phyloP scores from a whole-genome alignment of 2,888 invertebrate species.

The Polia nebulosa region DNA sequence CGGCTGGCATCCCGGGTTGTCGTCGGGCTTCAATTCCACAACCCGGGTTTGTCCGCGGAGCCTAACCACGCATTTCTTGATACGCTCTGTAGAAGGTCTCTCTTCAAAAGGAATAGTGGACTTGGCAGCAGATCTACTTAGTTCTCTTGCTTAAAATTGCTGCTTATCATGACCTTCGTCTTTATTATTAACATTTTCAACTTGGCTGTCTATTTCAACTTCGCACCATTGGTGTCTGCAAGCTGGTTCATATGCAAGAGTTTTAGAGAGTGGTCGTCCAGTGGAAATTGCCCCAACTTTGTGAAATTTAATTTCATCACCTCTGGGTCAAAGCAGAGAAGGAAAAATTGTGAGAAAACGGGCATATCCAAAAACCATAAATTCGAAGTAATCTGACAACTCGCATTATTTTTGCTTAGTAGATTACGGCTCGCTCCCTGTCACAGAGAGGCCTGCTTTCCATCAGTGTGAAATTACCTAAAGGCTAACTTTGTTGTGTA shows the following conservation, averaged over 20 bases:
- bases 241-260: not conserved
- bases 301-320: no score
- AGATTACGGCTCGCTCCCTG: not conserved
- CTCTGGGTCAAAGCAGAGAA: no score
- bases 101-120: not conserved
- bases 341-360: not conserved
- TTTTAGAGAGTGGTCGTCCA: not conserved
- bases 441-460: not conserved
- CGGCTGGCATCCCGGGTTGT: no score
- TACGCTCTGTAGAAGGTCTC: no score
- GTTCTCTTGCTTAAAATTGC: not conserved
- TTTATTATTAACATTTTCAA: not conserved
- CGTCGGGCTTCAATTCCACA: no score
- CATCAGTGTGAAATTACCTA: no score
- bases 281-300: no score
- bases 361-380: not conserved
- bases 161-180: no score
- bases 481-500: no score
- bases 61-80: no score
- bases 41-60: no score
- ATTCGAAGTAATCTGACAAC: not conserved
- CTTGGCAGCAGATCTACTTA: not conserved
- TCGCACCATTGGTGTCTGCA: not conserved
- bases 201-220: not conserved
- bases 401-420: not conserved